Percentiles rank a stretch among this genome's conserved stretches.
Conservation (phyloP, 2,888 invertebrate genomes). For the Morinoia aosen region DNA sequence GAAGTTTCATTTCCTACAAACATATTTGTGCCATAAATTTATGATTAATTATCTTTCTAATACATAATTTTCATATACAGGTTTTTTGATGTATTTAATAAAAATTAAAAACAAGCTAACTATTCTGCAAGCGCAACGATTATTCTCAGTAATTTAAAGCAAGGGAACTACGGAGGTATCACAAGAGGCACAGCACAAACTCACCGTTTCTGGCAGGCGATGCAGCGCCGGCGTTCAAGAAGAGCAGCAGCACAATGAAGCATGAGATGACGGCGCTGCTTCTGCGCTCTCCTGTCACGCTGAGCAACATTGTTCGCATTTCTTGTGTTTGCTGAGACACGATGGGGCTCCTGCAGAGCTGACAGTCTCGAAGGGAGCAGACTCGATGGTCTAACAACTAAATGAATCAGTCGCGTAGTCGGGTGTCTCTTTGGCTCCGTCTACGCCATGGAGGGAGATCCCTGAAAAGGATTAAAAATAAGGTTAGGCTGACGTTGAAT, state of each 20-base stretch:
- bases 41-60: no score
- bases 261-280: not conserved
- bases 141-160: no score
- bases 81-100: no score
- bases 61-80: no score
- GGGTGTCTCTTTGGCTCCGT: not conserved
- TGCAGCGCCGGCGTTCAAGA: not conserved
- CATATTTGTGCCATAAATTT: no score
- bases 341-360: not conserved
- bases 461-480: not conserved
- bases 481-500: not conserved
- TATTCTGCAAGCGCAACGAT: no score
- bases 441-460: not conserved
- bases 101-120: no score
- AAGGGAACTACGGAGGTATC: no score
- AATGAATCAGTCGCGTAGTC: not conserved
- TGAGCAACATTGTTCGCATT: conserved; percentile 3
- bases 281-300: not conserved
- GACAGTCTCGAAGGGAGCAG: not conserved
- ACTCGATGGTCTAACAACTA: not conserved
- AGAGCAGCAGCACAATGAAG: not conserved
- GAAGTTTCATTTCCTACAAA: no score
- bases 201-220: conserved; percentile 32
- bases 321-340: not conserved
- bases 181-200: not conserved